Base-by-base conservation (phyloP, 2,888 invertebrate genomes). In the Arrhopalites spinosus region DNA sequence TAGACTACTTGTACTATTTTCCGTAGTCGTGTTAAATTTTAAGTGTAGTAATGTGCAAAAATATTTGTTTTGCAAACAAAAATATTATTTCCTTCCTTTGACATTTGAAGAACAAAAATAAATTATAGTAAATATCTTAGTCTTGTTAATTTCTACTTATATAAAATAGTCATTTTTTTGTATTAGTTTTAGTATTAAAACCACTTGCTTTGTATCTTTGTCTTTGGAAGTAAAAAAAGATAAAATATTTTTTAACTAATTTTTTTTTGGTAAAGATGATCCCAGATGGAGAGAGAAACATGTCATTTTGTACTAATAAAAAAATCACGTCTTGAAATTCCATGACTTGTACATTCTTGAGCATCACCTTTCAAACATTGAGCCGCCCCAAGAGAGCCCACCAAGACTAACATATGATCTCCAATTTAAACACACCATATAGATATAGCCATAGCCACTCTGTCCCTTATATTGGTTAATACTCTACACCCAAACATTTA, bases 281-380 rank as follows among this genome's bases (percentile, higher is more conserved):
- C 0, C 25, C 20, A 11, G 36, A 43, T 23, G 27, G 43, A 43
- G 25, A 29, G 25, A 15, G 5, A 1, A 13, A 23, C 17, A 59
- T n/a, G n/a, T 30, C 53, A 71, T 71, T 71, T 71, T 71, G 30
- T 71, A 29, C 71, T 61, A 59, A 71, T 50, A 50, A 59, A 71
- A 68, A 71, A 71, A 59, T 71, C 43, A 36, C 59, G 36, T 61
- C 36, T 56, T 71, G 59, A 61, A 71, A 71, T 71, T 59, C 71
- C 36, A 59, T 66, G 71, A 61, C 61, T 71, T 23, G 30, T 56
- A 59, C 29, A 71, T 61, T 69, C 69, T 53, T 68, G 53, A 27
- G 74, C 69, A 69, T 74, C 74, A 61, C 36, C 59, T 74, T 74
- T 74, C 74, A 74, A 74, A 74, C 68, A 59, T 15, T 47, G 30